phyloP scores from a whole-genome alignment of 2,888 invertebrate genomes.

The Trypoxylon attenuatum region DNA sequence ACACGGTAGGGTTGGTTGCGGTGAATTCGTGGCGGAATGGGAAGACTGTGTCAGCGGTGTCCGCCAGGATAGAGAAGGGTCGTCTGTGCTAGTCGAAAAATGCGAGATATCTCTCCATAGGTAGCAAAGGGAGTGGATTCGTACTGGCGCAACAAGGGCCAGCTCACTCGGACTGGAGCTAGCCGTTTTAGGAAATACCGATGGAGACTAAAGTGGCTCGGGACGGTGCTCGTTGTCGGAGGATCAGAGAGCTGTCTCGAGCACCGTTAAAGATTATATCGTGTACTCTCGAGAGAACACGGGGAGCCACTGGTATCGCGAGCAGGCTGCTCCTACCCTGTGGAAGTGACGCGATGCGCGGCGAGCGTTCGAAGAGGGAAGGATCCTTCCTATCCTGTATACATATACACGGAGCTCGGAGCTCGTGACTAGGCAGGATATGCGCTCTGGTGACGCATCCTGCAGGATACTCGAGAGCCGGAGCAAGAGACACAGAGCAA shows the following conservation, averaged over 20 bases:
- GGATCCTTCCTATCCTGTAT: background rate
- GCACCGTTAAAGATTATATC: background rate
- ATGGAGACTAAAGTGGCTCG: background rate
- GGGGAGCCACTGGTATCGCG: no score
- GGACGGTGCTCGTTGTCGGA: background rate
- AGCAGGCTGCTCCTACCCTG: no score
- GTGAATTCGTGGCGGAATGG: no score
- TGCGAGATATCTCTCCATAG: background rate
- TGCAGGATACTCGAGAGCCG: conserved; percentile 37
- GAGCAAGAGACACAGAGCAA: background rate
- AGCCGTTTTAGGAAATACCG: conserved; percentile 4
- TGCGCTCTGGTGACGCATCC: conserved; percentile 44
- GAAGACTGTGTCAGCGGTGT: no score
- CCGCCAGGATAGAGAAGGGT: no score
- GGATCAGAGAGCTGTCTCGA: conserved; percentile 1
- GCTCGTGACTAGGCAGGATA: conserved; percentile 25
- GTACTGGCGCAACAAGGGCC: background rate
- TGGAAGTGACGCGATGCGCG: no score
- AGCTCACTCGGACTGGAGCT: background rate
- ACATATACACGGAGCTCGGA: background rate
- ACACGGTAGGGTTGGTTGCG: no score
- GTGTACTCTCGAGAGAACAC: background rate
- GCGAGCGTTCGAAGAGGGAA: no score
- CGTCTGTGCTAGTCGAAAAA: no score
- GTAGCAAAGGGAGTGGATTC: background rate